Conservation (phyloP, 2,888 invertebrate species). For the Smittia aterrima region DNA sequence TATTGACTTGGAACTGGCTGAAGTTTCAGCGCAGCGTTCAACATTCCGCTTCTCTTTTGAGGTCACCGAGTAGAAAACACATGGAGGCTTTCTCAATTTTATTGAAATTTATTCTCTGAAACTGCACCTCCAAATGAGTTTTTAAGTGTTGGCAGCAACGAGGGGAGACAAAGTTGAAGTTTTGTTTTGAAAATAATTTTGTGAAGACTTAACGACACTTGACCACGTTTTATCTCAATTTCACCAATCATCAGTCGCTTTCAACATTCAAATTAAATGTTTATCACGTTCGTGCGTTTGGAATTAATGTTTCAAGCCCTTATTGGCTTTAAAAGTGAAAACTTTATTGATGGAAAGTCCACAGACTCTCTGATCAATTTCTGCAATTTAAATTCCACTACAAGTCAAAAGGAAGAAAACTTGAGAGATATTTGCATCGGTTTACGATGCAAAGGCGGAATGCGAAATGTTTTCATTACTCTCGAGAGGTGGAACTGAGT, state of each 20-base stretch:
- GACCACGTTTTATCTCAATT: too few species aligned
- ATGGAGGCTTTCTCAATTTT: slow-evolving; percentile 31
- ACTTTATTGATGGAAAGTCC: neutral
- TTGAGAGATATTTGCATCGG: neutral
- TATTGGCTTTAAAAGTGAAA: neutral
- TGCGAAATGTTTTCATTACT: neutral
- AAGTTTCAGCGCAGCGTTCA: neutral
- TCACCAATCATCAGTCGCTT: neutral
- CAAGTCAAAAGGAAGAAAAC: neutral
- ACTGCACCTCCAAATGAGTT: slow-evolving; percentile 16
- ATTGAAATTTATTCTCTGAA: slow-evolving; percentile 22
- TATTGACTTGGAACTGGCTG: neutral
- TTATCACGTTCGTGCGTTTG: neutral
- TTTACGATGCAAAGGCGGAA: neutral
- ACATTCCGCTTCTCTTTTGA: slow-evolving; percentile 28
- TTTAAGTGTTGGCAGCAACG: neutral
- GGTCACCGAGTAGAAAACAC: slow-evolving; percentile 16
- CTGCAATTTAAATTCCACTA: slow-evolving; percentile 7
- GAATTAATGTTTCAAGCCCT: neutral
- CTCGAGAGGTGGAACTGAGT: neutral
- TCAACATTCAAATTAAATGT: neutral
- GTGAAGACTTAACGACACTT: neutral
- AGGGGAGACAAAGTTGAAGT: neutral
- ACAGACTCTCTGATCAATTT: neutral
- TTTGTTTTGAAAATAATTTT: neutral